A percentile compares a stretch with the other conserved stretches of the same genome.
These are phyloP conservation scores for Conger conger DNA, from an alignment of 2,113 vertebrate genomes.

Conservation along the genomic window DNA sequence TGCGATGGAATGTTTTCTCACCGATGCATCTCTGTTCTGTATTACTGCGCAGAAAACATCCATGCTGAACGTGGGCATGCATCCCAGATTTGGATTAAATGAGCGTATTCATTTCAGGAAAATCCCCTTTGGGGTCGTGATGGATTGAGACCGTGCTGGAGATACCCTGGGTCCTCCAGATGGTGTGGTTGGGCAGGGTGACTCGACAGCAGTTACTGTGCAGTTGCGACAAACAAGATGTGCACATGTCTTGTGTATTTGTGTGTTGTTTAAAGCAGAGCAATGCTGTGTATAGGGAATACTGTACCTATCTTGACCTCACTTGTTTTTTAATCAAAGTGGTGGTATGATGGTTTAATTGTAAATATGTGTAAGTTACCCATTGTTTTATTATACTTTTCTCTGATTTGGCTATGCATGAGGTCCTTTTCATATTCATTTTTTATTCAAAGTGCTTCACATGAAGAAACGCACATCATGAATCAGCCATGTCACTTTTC, in stretches of 20 bases:
- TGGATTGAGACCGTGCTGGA: neutral
- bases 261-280: too few species aligned
- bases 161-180: neutral
- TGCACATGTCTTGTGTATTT: neutral
- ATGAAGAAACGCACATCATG: neutral
- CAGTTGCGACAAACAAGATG: neutral
- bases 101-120: conserved; percentile 12
- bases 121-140: neutral
- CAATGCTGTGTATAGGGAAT: neutral
- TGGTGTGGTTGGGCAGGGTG: neutral
- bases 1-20: neutral
- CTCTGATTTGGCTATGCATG: neutral
- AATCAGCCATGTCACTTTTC: neutral
- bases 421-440: neutral
- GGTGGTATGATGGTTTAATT: neutral
- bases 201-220: neutral
- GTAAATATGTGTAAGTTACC: neutral
- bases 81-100: conserved; percentile 20
- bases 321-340: neutral
- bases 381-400: neutral
- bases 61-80: conserved; percentile 1
- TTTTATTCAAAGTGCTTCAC: neutral
- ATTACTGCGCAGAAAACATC: conserved; percentile 16
- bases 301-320: neutral
- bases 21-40: conserved; percentile 9